Conservation (phyloP, 1,140 invertebrate genomes). For the Vollenhovia emeryi region DNA sequence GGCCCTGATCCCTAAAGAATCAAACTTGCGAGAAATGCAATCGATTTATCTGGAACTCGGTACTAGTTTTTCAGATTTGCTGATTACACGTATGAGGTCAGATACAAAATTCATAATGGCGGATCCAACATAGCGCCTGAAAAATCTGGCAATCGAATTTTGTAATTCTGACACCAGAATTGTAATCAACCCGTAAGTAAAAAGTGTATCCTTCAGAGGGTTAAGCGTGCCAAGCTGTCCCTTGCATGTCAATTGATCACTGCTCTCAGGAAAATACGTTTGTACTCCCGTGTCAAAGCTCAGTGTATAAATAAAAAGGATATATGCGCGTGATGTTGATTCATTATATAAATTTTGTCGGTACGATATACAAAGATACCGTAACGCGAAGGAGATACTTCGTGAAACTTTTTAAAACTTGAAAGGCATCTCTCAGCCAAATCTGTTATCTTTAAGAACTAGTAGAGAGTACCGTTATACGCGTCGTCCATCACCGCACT, state of each 20-base stretch:
- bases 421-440: conserved; percentile 10
- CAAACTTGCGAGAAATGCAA: too few species aligned
- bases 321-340: background rate
- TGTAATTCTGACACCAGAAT: too few species aligned
- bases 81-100: too few species aligned
- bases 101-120: too few species aligned
- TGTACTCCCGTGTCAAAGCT: background rate
- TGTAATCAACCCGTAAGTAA: too few species aligned
- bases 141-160: too few species aligned
- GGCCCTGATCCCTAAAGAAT: too few species aligned
- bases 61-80: too few species aligned
- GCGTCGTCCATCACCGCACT: background rate
- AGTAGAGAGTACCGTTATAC: background rate
- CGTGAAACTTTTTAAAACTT: background rate
- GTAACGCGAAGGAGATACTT: background rate
- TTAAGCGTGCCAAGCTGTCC: background rate
- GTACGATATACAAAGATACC: background rate
- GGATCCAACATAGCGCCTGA: too few species aligned
- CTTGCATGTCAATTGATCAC: background rate
- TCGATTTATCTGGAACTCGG: too few species aligned
- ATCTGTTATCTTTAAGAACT: conserved; percentile 27
- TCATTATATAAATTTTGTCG: background rate
- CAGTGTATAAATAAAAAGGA: background rate
- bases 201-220: too few species aligned
- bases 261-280: background rate